Percentiles rank a stretch among this genome's conserved stretches.
phyloP scores from a whole-genome alignment of 2,888 invertebrate species.

The Rosalia funebris region DNA sequence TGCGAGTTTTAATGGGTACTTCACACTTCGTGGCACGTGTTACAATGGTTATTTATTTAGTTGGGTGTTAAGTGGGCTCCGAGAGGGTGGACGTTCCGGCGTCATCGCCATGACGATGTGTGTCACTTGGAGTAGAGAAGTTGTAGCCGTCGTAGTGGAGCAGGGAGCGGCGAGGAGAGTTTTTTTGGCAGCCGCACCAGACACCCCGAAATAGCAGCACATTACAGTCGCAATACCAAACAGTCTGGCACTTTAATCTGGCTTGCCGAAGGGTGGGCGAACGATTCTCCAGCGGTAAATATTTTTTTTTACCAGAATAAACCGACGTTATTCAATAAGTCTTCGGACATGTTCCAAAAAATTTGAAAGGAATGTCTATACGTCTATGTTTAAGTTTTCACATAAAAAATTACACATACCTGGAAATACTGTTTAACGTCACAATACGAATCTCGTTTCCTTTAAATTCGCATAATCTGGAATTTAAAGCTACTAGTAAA shows the following conservation, averaged over 20 bases:
- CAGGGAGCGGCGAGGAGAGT: conserved; percentile 26
- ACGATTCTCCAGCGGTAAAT: conserved; percentile 12
- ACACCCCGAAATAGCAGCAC: conserved; percentile 62
- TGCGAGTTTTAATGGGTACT: conserved; percentile 21
- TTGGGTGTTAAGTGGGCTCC: conserved; percentile 44
- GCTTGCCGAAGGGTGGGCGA: conserved; percentile 11
- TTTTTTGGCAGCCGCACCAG: conserved; percentile 60
- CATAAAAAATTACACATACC: too few relatives aligned
- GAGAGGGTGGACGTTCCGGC: conserved; percentile 24
- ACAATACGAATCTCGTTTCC: too few relatives aligned
- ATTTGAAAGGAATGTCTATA: too few relatives aligned
- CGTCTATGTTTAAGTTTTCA: too few relatives aligned
- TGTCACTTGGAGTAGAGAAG: conserved; percentile 40
- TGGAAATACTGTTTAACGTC: too few relatives aligned
- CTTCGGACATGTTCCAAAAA: neutral
- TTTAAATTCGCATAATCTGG: too few relatives aligned
- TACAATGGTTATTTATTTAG: conserved; percentile 34
- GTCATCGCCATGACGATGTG: conserved; percentile 36
- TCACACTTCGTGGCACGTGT: conserved; percentile 24
- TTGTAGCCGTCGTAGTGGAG: conserved; percentile 20
- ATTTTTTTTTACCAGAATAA: neutral
- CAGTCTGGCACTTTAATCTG: conserved; percentile 42
- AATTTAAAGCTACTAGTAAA: too few relatives aligned
- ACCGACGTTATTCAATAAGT: neutral
- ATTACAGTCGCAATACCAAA: conserved; percentile 57